Conservation (phyloP, 2,797 vertebrate species). For the Gymnocypris eckloni region DNA sequence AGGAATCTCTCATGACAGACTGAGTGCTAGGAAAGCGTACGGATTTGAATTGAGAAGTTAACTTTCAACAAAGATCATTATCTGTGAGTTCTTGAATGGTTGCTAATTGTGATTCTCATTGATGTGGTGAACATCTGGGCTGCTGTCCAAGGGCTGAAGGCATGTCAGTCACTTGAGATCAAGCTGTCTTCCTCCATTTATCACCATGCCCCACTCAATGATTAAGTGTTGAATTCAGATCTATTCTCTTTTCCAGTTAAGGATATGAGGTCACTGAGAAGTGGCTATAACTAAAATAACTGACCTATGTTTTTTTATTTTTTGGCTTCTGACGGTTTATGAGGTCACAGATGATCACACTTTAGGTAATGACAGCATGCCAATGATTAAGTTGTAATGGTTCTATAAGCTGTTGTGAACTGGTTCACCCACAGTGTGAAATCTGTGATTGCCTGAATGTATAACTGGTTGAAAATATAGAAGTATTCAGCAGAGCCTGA, state of each 20-base stretch:
- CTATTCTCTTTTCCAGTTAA: not conserved
- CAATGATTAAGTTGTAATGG: not conserved
- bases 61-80: slow-evolving; percentile 43
- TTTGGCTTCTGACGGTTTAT: not conserved
- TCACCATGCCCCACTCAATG: slow-evolving; percentile 12
- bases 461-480: not conserved
- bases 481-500: not conserved
- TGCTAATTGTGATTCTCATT: slow-evolving; percentile 29
- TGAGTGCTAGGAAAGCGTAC: not conserved
- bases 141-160: slow-evolving; percentile 33
- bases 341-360: not conserved
- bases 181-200: slow-evolving; percentile 13
- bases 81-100: slow-evolving; percentile 15
- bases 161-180: slow-evolving; percentile 32
- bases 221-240: slow-evolving; percentile 19
- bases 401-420: not conserved
- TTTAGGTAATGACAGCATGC: not conserved
- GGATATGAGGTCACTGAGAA: not conserved
- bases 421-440: not conserved
- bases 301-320: not conserved
- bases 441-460: not conserved
- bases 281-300: slow-evolving; percentile 18
- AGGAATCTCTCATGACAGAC: slow-evolving; percentile 34
- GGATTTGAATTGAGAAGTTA: slow-evolving; percentile 29
- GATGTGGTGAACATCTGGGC: slow-evolving; percentile 44